Conservation (phyloP, 2,113 vertebrate species). For the Cololabis saira region DNA sequence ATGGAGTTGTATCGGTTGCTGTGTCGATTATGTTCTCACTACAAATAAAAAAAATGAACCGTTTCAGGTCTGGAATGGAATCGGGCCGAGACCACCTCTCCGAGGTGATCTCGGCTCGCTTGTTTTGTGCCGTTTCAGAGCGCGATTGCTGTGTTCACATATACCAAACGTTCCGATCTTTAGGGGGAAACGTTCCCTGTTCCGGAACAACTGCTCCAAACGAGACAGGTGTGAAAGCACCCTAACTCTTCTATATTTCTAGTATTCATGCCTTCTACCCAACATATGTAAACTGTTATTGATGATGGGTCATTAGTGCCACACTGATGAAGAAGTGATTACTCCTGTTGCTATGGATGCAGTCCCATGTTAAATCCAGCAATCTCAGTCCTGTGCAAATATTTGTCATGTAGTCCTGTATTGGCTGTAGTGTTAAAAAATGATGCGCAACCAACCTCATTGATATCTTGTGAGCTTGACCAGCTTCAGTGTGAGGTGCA, state of each 20-base stretch:
- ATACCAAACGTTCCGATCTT: too few relatives aligned
- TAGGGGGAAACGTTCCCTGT: too few relatives aligned
- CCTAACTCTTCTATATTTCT: background rate
- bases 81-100: too few relatives aligned
- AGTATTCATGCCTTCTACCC: background rate
- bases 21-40: too few relatives aligned
- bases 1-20: too few relatives aligned
- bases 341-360: slow-evolving; percentile 39
- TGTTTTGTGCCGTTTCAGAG: too few relatives aligned
- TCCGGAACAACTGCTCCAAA: too few relatives aligned
- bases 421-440: background rate
- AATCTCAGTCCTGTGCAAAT: background rate
- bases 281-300: background rate
- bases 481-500: background rate
- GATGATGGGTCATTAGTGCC: background rate
- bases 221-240: too few relatives aligned
- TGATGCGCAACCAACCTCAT: background rate
- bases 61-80: too few relatives aligned
- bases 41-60: too few relatives aligned
- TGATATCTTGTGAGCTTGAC: background rate
- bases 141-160: too few relatives aligned
- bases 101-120: too few relatives aligned
- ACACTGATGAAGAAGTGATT: background rate
- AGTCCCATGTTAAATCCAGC: background rate
- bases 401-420: background rate